Base-by-base conservation (phyloP, 2,797 vertebrate genomes). In the Pempheris klunzingeri region DNA sequence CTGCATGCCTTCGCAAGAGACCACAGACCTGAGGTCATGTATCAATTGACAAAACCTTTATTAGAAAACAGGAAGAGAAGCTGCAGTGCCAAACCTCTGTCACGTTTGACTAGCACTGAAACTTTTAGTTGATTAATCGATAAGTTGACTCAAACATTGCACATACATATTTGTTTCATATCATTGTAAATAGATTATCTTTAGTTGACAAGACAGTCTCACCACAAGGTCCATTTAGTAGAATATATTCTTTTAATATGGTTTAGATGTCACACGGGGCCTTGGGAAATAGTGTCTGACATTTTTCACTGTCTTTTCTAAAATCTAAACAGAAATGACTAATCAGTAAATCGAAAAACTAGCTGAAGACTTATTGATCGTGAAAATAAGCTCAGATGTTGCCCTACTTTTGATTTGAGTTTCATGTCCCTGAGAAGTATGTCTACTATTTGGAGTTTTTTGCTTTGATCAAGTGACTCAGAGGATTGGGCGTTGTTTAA, bases 381-480 rank as follows among this genome's bases (percentile, higher is more conserved):
- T 49, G 49, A 54, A 69, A 58, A 50, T 38, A 4, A 22, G 14
- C 5, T 65, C 22, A 50, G 39, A 54, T 58, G 41, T 17, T 32
- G 11, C 22, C 14, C 44, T 30, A 34, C 28, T 74, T 64, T 44
- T 54, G 30, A 58, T 74, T 28, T 54, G 7, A 69, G 38, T 30
- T 76, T 44, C 17, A 50, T 43, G 36, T 76, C 44, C n/a, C 67
- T 58, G 44, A 79, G 55, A 44, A 68, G 32, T 47, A 46, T 28
- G 28, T 57, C 65, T 43, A 3, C 12, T 22, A 36, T 28, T 62
- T 13, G 32, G 24, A 44, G 43, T 22, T 69, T 38, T 34, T 18
- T n/a, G n/a, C 75, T 80, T 86, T 81, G 70, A 85, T 83, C 69
- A 67, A 28, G 34, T 0, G 12, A 30, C 46, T 74, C 22, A 52